Evolutionary conservation across 2,888 invertebrate genomes (phyloP), one percentile per base, ranked within the genome.

Genomic region (Chrysolina haemoptera): DNA sequence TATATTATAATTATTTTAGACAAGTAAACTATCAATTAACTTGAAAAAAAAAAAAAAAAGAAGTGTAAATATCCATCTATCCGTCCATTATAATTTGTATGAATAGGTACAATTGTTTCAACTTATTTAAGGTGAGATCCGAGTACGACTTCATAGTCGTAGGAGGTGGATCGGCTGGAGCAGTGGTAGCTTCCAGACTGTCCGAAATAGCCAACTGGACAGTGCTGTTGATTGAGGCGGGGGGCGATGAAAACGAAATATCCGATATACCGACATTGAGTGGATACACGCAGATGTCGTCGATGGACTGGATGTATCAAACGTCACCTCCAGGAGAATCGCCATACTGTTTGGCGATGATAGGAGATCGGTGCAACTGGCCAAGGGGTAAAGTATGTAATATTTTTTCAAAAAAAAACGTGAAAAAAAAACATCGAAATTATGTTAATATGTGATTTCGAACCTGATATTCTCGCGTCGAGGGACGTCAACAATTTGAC

Each of bases 221-320:
- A 8, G 94, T 96, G 10, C 89, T 97, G 75, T 90, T 97, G 8
- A 86, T 97, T 72, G 97, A 97, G 87, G 96, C 96, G 0, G 96
- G 96, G 48, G 93, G 94, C 55, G 95, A 96, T 88, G 96, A 97
- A 88, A 95, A 94, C 78, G 96, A 96, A 88, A 93, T 96, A 76
- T 94, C 95, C 5, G 96, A 97, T 88, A 93, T 96, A 70, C 97
- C 96, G 1, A 93, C 95, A 0, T 87, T 97, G 75, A 94, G 95
- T 22, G 95, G 94, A 14, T 97, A 96, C 87, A 91, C 93, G 27
- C 96, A 97, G 85, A 91, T 96, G 74, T 94, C 95, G 22, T 94
- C 96, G 43, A 91, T 96, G 86, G 97, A 97, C 88, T 97, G 97
- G 97, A 94, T 96, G 89, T 97, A 94, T 88, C 94, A 96, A 88